Percentiles rank a stretch among this genome's conserved stretches.
These are phyloP conservation scores for Polydrusus pterygomalis DNA, from an alignment of 2,888 invertebrate species.

Conservation along the genomic window DNA sequence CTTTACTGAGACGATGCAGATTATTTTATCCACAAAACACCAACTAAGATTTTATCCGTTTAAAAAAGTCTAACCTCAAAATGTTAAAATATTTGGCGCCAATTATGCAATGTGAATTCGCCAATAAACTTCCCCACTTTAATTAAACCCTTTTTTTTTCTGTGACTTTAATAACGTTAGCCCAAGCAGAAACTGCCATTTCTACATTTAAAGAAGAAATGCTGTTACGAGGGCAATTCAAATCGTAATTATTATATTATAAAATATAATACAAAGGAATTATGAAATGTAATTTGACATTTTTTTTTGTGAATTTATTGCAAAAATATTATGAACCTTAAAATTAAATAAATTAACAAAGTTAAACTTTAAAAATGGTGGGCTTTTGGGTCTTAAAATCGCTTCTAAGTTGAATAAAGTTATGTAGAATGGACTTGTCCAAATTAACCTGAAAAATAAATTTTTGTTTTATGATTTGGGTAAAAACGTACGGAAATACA, in stretches of 20 bases:
- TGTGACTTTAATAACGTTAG: too few relatives aligned
- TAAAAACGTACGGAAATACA: too few relatives aligned
- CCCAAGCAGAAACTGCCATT: neutral
- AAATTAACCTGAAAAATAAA: slow-evolving; percentile 84
- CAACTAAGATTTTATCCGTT: too few relatives aligned
- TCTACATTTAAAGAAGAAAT: neutral
- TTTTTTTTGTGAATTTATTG: neutral
- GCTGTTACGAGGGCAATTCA: too few relatives aligned
- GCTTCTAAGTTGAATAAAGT: slow-evolving; percentile 94
- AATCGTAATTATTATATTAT: too few relatives aligned
- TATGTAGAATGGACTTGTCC: slow-evolving; percentile 91
- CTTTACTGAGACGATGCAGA: too few relatives aligned
- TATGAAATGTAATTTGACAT: neutral
- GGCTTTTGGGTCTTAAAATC: slow-evolving; percentile 93
- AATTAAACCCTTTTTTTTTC: too few relatives aligned
- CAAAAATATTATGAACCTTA: neutral
- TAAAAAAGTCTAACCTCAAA: slow-evolving; percentile 24
- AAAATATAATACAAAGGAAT: too few relatives aligned
- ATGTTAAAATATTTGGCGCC: neutral
- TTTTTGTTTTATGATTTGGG: slow-evolving; percentile 8
- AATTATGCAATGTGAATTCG: neutral
- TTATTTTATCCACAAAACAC: too few relatives aligned
- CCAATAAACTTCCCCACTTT: too few relatives aligned
- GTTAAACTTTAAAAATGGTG: slow-evolving; percentile 62
- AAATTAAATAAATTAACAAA: slow-evolving; percentile 9